Evolutionary conservation across 2,888 invertebrate genomes (phyloP).

Genomic region (Metellina segmentata): DNA sequence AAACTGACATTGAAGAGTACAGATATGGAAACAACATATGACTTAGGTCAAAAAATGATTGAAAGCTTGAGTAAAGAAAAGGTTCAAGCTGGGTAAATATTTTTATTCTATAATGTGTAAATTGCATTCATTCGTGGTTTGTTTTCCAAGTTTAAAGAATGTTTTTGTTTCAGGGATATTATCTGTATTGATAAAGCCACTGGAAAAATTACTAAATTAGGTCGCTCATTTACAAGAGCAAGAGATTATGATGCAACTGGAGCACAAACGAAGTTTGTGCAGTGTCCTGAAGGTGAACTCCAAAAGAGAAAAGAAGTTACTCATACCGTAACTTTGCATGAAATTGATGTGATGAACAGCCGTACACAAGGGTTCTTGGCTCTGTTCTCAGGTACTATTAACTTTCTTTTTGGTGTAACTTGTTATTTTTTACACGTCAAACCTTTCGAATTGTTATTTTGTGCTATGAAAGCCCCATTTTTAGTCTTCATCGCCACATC

Average conservation of each 20-base stretch:
- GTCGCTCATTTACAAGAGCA: conserved; percentile 96
- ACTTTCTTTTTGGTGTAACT: no score
- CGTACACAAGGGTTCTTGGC: conserved; percentile 98
- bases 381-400: conserved; percentile 90
- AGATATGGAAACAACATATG: conserved; percentile 99
- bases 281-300: conserved; percentile 98
- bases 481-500: no score
- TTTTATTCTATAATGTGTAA: not conserved
- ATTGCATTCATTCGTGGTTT: not conserved
- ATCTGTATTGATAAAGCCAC: conserved; percentile 99
- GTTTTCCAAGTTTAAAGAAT: not conserved
- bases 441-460: no score
- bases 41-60: conserved; percentile 98
- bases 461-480: no score
- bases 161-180: conserved; percentile 86
- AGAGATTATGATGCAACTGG: conserved; percentile 99
- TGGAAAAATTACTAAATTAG: conserved; percentile 93
- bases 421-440: no score
- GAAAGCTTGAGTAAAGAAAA: conserved; percentile 97
- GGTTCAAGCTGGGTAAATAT: conserved; percentile 84
- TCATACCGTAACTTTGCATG: conserved; percentile 96
- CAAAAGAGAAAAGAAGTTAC: conserved; percentile 94
- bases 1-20: conserved; percentile 98
- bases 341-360: conserved; percentile 99
- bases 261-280: conserved; percentile 90